Percentiles rank a stretch among this genome's conserved stretches.
phyloP scores from a whole-genome alignment of 2,113 vertebrate species.

The Nothoprocta perdicaria region DNA sequence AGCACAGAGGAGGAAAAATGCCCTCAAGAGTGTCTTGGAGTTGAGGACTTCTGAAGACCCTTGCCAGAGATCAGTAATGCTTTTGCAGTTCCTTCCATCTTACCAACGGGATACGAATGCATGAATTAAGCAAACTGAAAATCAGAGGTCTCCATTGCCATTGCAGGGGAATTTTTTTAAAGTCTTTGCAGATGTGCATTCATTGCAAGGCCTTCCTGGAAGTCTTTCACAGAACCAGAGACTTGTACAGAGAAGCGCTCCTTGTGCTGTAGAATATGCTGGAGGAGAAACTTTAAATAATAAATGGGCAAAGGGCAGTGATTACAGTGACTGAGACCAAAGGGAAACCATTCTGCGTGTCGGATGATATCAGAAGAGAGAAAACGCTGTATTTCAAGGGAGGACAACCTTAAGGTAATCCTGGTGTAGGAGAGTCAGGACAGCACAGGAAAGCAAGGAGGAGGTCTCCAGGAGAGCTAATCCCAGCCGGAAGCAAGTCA shows the following conservation, averaged over 20 bases:
- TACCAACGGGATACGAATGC: neutral
- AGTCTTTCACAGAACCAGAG: neutral
- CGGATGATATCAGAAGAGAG: neutral
- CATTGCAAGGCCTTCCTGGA: neutral
- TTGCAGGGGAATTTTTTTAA: neutral
- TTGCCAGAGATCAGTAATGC: neutral
- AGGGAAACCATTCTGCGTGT: neutral
- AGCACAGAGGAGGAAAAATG: neutral
- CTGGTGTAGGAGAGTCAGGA: neutral
- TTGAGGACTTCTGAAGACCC: neutral
- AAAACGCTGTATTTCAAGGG: neutral
- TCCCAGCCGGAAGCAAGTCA: neutral
- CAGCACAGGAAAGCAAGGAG: neutral
- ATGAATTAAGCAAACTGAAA: rapidly evolving
- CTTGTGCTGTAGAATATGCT: neutral
- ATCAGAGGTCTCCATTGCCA: rapidly evolving
- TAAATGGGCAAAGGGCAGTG: neutral
- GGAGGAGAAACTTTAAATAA: neutral
- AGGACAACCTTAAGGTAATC: neutral
- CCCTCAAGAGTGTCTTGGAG: neutral
- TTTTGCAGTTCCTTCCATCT: neutral
- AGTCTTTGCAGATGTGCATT: neutral
- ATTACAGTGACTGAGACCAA: neutral
- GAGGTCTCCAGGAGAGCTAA: neutral
- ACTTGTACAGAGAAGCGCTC: neutral